phyloP scores from a whole-genome alignment of 1,140 invertebrate species.

The Panulirus ornatus region DNA sequence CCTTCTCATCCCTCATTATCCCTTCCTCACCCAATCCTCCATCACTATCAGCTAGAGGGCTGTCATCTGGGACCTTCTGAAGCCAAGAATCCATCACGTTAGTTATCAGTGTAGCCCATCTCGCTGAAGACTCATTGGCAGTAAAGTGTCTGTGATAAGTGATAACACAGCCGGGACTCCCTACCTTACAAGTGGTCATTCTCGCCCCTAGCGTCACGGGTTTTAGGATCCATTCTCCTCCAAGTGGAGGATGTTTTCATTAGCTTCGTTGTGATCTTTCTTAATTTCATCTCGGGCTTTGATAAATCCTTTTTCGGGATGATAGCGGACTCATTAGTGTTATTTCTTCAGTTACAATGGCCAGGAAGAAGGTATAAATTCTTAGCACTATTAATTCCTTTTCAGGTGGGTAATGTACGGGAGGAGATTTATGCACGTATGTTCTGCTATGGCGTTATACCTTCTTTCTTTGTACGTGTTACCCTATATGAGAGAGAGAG shows the following conservation, averaged over 20 bases:
- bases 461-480: background rate
- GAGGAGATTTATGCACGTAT: background rate
- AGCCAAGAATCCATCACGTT: slow-evolving; percentile 58
- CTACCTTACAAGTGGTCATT: background rate
- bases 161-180: background rate
- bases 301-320: slow-evolving; percentile 57
- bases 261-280: slow-evolving; percentile 58
- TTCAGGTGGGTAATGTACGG: background rate
- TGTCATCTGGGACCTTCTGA: slow-evolving; percentile 62
- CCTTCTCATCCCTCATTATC: slow-evolving; percentile 57
- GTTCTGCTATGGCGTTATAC: background rate
- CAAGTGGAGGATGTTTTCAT: slow-evolving; percentile 45
- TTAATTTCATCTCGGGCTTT: slow-evolving; percentile 62
- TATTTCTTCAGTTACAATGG: slow-evolving; percentile 21
- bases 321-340: slow-evolving; percentile 54
- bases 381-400: background rate
- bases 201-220: background rate
- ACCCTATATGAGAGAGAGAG: background rate
- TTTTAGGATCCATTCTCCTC: background rate
- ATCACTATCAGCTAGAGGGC: slow-evolving; percentile 62
- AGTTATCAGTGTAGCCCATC: slow-evolving; percentile 49
- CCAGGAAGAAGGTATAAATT: background rate
- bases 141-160: background rate
- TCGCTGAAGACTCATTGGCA: background rate
- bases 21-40: slow-evolving; percentile 55